Base-by-base conservation (phyloP, 35 echinoderm and acorn worm species). In the Anneissia japonica region DNA sequence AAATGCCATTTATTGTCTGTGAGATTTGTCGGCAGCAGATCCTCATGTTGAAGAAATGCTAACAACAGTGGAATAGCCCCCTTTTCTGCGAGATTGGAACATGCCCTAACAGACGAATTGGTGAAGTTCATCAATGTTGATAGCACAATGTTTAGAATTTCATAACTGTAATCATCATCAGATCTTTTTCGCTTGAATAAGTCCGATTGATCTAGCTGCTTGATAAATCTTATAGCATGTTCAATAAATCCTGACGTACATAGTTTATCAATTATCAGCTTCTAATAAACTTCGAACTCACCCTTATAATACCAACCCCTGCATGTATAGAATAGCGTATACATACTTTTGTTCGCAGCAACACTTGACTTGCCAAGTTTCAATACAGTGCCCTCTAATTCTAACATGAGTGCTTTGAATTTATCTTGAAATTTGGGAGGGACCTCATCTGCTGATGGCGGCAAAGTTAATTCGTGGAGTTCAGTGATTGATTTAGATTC, bases 71-170 rank as follows among this genome's bases (percentile, higher is more conserved):
- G 83, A 72, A 94, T 38, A 36, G 78, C 78, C 34, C 79, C 90
- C 0, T 74, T 74, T 34, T 87, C 45, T 0, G 86, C 92, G 23
- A 99, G 75, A 9, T 46, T 46, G 34, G 30, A 56, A 36, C 90
- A 82, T 7, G 80, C 29, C 34, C 77, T 79, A 28, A 32, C 38
- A 29, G 86, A 87, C 34, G 79, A 77, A 72, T 99, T 92, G 40
- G 92, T 91, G 77, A 89, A 94, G 76, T 94, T 99, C 89, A 9
- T 19, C 72, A 84, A 93, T 23, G 88, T 41, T 64, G 51, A 2
- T 12, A 64, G 26, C 1, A 64, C 19, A 64, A 19, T 9, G 26
- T 26, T 64, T 64, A 64, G 26, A 23, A 64, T 64, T 23, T 64
- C 26, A 23, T 23, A 64, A 19, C 51, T 64, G 51, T 64, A 64